Conservation (phyloP, 2,888 invertebrate genomes). For the Ormyrus thymus region DNA sequence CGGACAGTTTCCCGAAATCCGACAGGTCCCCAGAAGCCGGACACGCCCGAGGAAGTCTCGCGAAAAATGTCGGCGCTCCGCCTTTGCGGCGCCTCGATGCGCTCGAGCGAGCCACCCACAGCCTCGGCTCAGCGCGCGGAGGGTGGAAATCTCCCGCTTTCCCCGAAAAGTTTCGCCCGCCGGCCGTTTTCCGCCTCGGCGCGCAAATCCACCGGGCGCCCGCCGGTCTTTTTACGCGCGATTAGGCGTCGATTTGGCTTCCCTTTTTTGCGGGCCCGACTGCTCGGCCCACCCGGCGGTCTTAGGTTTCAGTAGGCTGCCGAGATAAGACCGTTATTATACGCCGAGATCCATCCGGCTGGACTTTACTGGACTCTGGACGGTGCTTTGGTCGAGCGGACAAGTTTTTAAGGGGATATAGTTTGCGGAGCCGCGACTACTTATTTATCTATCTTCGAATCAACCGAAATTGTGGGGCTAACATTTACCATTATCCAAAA, state of each 20-base stretch:
- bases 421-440: no score
- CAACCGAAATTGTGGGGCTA: no score
- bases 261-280: background rate
- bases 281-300: conserved; percentile 9
- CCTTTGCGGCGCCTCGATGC: conserved; percentile 3
- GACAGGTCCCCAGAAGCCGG: conserved; percentile 34
- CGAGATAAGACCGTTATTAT: conserved; percentile 24
- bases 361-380: no score
- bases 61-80: conserved; percentile 25
- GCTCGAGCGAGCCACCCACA: no score
- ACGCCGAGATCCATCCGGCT: background rate
- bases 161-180: conserved; percentile 35
- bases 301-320: background rate
- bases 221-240: conserved; percentile 34
- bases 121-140: background rate
- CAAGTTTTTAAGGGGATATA: no score
- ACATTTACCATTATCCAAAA: no score
- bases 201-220: conserved; percentile 24
- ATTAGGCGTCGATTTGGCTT: conserved; percentile 46
- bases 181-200: conserved; percentile 34
- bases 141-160: conserved; percentile 33
- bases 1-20: conserved; percentile 11
- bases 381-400: no score
- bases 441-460: no score
- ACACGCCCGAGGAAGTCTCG: conserved; percentile 30